Evolutionary conservation across 2,888 invertebrate species (phyloP).

Genomic region (Gordius sp.): DNA sequence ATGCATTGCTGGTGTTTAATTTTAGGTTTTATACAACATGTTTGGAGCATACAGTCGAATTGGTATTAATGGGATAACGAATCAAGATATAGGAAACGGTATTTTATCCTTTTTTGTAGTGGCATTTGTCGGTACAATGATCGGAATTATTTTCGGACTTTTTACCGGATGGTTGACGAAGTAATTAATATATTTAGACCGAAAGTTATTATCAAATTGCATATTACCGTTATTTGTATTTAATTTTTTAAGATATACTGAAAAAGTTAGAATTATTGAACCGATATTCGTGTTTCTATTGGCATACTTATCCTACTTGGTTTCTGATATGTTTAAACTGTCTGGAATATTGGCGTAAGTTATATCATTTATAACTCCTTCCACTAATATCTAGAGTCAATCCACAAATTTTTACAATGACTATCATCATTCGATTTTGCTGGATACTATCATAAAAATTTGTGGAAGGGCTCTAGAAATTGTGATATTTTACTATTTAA

Average conservation of each 20-base stretch:
- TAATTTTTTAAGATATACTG: slow-evolving; percentile 55
- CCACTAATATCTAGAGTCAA: too few species aligned
- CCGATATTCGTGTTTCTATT: slow-evolving; percentile 92
- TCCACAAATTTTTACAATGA: too few species aligned
- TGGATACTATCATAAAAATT: too few species aligned
- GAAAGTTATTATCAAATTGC: too few species aligned
- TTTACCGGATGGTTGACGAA: slow-evolving; percentile 23
- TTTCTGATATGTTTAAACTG: slow-evolving; percentile 91
- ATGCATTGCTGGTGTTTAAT: too few species aligned
- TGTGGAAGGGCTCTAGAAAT: too few species aligned
- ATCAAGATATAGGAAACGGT: slow-evolving; percentile 19
- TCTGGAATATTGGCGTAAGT: slow-evolving; percentile 94
- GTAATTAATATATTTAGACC: slow-evolving; percentile 19
- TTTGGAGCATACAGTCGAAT: slow-evolving; percentile 24
- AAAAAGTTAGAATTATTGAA: slow-evolving; percentile 80
- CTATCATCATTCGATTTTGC: too few species aligned
- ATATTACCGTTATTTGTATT: too few species aligned
- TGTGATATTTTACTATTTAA: too few species aligned
- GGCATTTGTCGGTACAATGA: slow-evolving; percentile 23
- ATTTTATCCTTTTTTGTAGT: slow-evolving; percentile 24
- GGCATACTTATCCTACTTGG: slow-evolving; percentile 83
- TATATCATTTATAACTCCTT: too few species aligned
- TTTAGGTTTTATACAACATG: slow-evolving; percentile 27
- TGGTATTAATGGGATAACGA: slow-evolving; percentile 22
- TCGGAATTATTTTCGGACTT: slow-evolving; percentile 24